phyloP scores from a whole-genome alignment of 2,888 invertebrate species.

The Noctua comes region DNA sequence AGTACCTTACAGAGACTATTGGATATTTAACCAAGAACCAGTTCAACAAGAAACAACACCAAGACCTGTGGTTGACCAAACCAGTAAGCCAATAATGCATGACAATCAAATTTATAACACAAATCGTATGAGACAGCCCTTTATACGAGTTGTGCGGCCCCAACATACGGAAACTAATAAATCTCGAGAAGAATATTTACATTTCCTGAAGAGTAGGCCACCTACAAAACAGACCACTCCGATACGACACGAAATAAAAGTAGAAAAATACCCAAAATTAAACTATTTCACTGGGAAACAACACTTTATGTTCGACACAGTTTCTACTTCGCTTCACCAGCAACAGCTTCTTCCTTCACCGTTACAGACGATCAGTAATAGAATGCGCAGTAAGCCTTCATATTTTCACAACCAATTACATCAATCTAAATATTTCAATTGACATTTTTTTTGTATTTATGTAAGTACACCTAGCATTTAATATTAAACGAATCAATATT shows the following conservation, averaged over 20 bases:
- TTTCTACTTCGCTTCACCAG: slow-evolving; percentile 57
- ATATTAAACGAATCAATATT: slow-evolving; percentile 36
- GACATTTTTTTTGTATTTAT: slow-evolving; percentile 41
- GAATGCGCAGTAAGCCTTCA: slow-evolving; percentile 64
- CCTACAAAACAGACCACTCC: slow-evolving; percentile 9
- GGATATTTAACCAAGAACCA: slow-evolving; percentile 30
- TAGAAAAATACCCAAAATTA: slow-evolving; percentile 62
- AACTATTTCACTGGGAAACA: slow-evolving; percentile 65
- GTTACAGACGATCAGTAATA: slow-evolving; percentile 51
- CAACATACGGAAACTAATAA: slow-evolving; percentile 3
- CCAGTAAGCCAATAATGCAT: slow-evolving; percentile 17
- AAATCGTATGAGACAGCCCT: slow-evolving; percentile 6
- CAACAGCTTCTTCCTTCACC: slow-evolving; percentile 31
- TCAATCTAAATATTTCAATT: slow-evolving; percentile 76
- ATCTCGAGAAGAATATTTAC: slow-evolving; percentile 34
- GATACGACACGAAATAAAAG: slow-evolving; percentile 17
- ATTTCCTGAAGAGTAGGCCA: slow-evolving; percentile 46
- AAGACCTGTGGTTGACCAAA: slow-evolving; percentile 1
- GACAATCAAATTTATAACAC: slow-evolving; percentile 11
- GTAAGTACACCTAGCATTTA: slow-evolving; percentile 1
- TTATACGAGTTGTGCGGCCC: background rate
- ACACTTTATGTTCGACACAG: slow-evolving; percentile 62
- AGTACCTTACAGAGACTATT: slow-evolving; percentile 34
- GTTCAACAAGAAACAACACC: background rate
- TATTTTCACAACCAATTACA: slow-evolving; percentile 79